Conservation (phyloP, 2,888 invertebrate species). For the Drosophila maculinotata region DNA sequence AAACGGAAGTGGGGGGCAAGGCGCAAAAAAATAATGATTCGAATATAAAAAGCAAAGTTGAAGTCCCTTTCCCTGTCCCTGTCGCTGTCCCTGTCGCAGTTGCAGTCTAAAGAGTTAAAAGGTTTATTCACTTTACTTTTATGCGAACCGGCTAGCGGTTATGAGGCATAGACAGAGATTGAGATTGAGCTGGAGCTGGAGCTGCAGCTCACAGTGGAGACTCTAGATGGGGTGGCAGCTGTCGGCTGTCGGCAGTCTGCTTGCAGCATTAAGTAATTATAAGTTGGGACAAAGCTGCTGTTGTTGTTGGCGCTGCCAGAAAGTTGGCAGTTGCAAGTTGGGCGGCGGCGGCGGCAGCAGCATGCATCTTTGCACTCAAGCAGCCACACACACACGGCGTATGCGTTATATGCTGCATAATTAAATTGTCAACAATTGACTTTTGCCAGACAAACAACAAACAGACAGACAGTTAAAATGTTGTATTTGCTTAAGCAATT, state of each 20-base stretch:
- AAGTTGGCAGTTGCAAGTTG: conserved; percentile 55
- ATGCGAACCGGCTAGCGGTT: conserved; percentile 29
- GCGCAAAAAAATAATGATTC: conserved; percentile 36
- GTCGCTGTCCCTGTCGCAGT: not conserved
- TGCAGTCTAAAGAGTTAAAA: conserved; percentile 66
- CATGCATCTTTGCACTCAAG: not conserved
- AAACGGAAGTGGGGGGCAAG: conserved; percentile 49
- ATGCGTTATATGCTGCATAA: conserved; percentile 70
- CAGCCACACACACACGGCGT: conserved; percentile 44
- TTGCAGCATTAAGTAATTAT: conserved; percentile 73
- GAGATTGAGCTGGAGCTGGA: conserved; percentile 16
- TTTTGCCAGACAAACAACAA: conserved; percentile 28
- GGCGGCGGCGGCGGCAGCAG: conserved; percentile 31
- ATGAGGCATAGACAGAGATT: conserved; percentile 24
- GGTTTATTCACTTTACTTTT: conserved; percentile 70
- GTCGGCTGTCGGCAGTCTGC: conserved; percentile 34
- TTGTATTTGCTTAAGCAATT: conserved; percentile 38
- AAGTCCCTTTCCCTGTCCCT: conserved; percentile 21
- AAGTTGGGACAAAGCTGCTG: conserved; percentile 56
- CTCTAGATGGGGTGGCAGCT: not conserved
- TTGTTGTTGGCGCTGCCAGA: conserved; percentile 38
- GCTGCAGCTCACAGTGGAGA: conserved; percentile 4
- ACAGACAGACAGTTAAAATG: conserved; percentile 34
- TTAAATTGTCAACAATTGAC: conserved; percentile 74
- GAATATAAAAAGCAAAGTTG: conserved; percentile 47